Base-by-base conservation (phyloP, 2,797 vertebrate species). In the Iguana delicatissima region DNA sequence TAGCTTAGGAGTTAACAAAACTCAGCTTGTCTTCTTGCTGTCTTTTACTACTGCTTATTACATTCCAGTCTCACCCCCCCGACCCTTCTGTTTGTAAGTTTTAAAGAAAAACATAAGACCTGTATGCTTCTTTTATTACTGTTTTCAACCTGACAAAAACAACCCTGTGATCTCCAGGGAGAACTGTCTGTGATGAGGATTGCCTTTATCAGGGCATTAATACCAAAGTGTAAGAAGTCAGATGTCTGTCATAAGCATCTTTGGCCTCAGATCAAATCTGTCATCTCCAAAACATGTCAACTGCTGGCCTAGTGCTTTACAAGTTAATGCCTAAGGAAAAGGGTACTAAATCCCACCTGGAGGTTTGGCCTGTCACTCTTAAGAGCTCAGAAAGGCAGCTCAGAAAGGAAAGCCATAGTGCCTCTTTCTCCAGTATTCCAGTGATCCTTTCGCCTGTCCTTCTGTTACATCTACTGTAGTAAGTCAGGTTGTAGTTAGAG, bases 251-350 rank as follows among this genome's bases (percentile, higher is more conserved):
- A 86, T 80, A 42, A 42, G 20, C 14, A 32, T 9, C 32, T 67
- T 74, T 91, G 83, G 57, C 83, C 77, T 91, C 85, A 64, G 57
- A 84, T 62, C 73, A 77, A 32, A 74, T 57, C 69, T 89, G 89
- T 88, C 89, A 90, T 24, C 50, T 57, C 22, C 7, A n/a, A 72
- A 42, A 50, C 55, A 74, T 46, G 18, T 64, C 67, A 64, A 35
- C 69, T 55, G 10, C 12, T 89, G 67, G 69, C 67, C 52, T 46
- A 69, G 29, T 52, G 64, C 10, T 69, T 57, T 32, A 42, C 38
- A 76, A 83, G 57, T 38, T 84, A 42, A 74, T 76, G 24, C 73
- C n/a, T 14, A 59, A 38, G 73, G 50, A 55, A 4, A 59, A 62
- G 26, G 26, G 26, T 57, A 52, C 24, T 9, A 22, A 55, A 64